Conservation (phyloP, 1,140 invertebrate species). For the Bombus haemorrhoidalis region DNA sequence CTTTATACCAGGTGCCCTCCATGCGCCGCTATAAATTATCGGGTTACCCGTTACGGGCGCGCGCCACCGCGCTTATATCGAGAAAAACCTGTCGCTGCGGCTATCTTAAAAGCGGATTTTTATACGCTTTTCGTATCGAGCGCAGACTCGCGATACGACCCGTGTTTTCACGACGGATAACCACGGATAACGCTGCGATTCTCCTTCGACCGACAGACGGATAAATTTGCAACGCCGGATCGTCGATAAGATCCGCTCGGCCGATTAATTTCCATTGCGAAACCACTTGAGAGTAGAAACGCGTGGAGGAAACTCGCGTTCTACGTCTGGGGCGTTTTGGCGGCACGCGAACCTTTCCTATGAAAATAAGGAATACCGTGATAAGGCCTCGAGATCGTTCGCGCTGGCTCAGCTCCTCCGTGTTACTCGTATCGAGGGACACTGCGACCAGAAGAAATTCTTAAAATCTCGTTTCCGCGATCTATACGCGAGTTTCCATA, state of each 20-base stretch:
- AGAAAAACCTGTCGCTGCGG: conserved; percentile 58
- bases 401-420: fast-evolving
- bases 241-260: no score
- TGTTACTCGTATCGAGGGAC: no score
- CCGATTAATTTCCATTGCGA: no score
- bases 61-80: conserved; percentile 41
- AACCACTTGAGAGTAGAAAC: fast-evolving
- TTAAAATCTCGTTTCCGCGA: no score
- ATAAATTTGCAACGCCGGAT: no score
- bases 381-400: no score
- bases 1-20: conserved; percentile 61
- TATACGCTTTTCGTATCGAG: conserved; percentile 34
- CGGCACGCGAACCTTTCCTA: no score
- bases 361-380: no score
- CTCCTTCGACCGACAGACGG: neutral
- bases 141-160: neutral
- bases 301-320: no score
- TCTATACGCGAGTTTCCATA: no score
- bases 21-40: conserved; percentile 67
- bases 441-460: no score
- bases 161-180: neutral
- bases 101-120: conserved; percentile 52
- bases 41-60: conserved; percentile 63
- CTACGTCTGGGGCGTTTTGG: no score
- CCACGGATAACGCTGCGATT: neutral